Evolutionary conservation across 2,797 vertebrate species (phyloP).

Genomic region (Chromis chromis): DNA sequence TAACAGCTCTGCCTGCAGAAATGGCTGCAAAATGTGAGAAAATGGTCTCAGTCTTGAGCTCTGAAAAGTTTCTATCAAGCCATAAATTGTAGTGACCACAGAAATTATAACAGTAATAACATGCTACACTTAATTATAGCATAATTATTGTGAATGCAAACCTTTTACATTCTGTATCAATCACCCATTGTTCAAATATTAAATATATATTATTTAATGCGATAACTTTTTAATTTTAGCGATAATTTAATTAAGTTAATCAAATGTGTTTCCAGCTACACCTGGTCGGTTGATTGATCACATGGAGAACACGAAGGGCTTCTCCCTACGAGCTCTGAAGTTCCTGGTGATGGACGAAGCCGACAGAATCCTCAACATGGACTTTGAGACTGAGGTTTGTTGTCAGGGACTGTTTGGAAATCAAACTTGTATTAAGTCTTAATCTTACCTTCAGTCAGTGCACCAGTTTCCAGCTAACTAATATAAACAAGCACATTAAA

Average conservation of each 20-base stretch:
- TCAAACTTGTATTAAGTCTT: not conserved
- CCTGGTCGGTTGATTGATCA: slow-evolving; percentile 96
- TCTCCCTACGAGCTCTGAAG: slow-evolving; percentile 92
- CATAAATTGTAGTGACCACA: not conserved
- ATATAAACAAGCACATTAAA: not conserved
- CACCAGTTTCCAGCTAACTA: not conserved
- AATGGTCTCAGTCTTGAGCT: too few relatives aligned
- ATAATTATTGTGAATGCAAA: too few relatives aligned
- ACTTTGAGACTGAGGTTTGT: slow-evolving; percentile 97
- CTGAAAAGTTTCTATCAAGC: too few relatives aligned
- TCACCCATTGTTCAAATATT: too few relatives aligned
- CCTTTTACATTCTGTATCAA: too few relatives aligned
- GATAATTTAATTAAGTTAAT: not conserved
- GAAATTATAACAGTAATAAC: not conserved
- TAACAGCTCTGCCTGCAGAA: too few relatives aligned
- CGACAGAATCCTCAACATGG: slow-evolving; percentile 98
- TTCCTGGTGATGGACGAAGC: slow-evolving; percentile 98
- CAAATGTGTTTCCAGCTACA: slow-evolving; percentile 85
- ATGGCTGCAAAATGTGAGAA: too few relatives aligned
- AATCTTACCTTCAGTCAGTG: not conserved
- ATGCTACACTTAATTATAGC: not conserved
- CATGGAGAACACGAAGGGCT: slow-evolving; percentile 98
- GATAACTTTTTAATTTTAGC: not conserved
- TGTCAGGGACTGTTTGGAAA: not conserved
- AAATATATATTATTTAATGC: too few relatives aligned